Conservation (phyloP, 2,113 vertebrate species). For the Leptobrachium leishanense region DNA sequence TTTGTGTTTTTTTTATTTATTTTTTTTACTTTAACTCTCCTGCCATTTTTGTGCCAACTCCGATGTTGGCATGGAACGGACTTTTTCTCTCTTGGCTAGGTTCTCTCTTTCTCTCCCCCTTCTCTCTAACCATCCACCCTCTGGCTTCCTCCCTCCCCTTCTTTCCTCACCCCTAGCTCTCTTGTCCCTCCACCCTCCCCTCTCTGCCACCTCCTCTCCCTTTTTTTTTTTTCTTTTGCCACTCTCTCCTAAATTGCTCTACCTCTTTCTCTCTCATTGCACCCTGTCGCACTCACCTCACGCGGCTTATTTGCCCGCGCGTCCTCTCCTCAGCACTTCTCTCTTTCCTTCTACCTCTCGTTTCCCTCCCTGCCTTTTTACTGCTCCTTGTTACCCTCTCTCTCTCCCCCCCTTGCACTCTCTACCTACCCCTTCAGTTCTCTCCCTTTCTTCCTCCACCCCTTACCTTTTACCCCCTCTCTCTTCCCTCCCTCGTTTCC, state of each 20-base stretch:
- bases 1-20: conserved; percentile 11
- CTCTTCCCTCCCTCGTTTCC: conserved; percentile 1
- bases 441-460: not conserved
- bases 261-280: conserved; percentile 13
- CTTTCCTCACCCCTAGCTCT: conserved; percentile 24
- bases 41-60: conserved; percentile 41
- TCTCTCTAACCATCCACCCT: conserved; percentile 32
- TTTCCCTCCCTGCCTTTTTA: conserved; percentile 4
- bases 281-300: conserved; percentile 6
- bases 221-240: not conserved
- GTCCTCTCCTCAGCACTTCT: not conserved
- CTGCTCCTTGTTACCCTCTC: conserved; percentile 7
- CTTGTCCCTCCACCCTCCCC: not conserved
- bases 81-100: conserved; percentile 42
- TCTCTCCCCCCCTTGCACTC: not conserved
- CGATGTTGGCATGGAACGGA: conserved; percentile 36
- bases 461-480: conserved; percentile 4
- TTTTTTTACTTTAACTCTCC: conserved; percentile 6
- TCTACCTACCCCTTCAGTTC: not conserved
- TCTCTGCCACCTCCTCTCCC: conserved; percentile 1
- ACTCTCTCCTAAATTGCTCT: not conserved
- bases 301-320: not conserved
- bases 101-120: conserved; percentile 29
- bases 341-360: not conserved
- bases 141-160: conserved; percentile 10